phyloP scores from a whole-genome alignment of 2,888 invertebrate species.

The Fragum whitleyi region DNA sequence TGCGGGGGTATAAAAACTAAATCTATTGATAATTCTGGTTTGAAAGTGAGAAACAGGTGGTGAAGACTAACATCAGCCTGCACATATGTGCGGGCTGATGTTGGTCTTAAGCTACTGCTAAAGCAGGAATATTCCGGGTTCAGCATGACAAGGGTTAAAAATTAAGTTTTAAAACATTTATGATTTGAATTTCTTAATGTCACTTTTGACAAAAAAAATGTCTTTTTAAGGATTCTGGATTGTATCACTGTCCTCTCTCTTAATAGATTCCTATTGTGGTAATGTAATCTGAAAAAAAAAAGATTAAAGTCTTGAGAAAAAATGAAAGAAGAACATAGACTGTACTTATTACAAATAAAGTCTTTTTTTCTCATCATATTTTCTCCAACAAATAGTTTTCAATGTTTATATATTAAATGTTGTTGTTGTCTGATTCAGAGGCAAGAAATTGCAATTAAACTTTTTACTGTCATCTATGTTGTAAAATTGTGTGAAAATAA shows the following conservation, averaged over 20 bases:
- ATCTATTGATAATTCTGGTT: no score
- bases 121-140: no score
- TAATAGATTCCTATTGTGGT: background rate
- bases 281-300: background rate
- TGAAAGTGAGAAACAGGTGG: no score
- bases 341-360: background rate
- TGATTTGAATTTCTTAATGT: no score
- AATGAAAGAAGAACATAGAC: background rate
- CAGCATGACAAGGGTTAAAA: no score
- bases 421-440: background rate
- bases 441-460: background rate
- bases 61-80: no score
- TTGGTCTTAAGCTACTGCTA: no score
- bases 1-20: no score
- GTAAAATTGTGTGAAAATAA: slow-evolving; percentile 1
- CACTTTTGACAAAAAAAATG: background rate
- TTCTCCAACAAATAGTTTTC: no score
- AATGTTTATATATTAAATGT: background rate
- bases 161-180: no score
- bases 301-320: background rate
- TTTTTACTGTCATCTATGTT: background rate
- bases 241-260: no score
- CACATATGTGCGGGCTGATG: no score
- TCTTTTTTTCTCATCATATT: background rate
- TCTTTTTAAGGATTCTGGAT: background rate